Evolutionary conservation across 1,140 invertebrate species (phyloP).

Genomic region (Zaprionus gabonicus): DNA sequence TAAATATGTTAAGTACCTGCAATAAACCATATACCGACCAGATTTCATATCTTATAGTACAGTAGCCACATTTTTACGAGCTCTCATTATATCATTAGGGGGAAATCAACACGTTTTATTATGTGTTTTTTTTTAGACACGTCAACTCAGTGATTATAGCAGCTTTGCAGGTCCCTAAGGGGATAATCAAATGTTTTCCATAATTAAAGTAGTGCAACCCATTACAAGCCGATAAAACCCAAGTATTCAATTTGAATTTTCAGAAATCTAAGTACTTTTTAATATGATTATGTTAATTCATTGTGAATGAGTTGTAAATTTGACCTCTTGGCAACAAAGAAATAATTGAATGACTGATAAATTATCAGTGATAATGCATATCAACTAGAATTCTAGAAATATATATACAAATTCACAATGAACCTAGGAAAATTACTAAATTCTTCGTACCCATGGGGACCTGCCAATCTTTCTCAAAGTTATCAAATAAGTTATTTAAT

Average conservation of each 20-base stretch:
- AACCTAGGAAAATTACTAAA: not conserved
- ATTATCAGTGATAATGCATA: not conserved
- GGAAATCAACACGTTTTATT: not conserved
- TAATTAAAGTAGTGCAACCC: not conserved
- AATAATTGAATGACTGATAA: not conserved
- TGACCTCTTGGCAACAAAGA: not conserved
- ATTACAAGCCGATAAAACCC: not conserved
- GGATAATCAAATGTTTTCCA: not conserved
- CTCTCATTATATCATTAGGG: not conserved
- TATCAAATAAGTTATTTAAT: slow-evolving; percentile 17
- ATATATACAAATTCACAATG: not conserved
- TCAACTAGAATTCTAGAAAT: not conserved
- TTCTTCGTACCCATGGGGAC: not conserved
- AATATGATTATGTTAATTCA: not conserved
- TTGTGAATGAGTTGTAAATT: not conserved
- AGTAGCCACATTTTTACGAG: slow-evolving; percentile 1
- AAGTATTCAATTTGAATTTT: not conserved
- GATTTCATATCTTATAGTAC: slow-evolving; percentile 15
- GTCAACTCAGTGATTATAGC: not conserved
- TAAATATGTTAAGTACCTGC: slow-evolving; percentile 15
- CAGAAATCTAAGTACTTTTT: not conserved
- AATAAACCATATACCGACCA: slow-evolving; percentile 16
- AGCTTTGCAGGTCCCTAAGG: not conserved
- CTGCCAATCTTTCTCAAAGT: slow-evolving; percentile 3
- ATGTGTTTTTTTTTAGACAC: not conserved